Base-by-base conservation (phyloP, 1,140 invertebrate species). In the Drosophila biarmipes region DNA sequence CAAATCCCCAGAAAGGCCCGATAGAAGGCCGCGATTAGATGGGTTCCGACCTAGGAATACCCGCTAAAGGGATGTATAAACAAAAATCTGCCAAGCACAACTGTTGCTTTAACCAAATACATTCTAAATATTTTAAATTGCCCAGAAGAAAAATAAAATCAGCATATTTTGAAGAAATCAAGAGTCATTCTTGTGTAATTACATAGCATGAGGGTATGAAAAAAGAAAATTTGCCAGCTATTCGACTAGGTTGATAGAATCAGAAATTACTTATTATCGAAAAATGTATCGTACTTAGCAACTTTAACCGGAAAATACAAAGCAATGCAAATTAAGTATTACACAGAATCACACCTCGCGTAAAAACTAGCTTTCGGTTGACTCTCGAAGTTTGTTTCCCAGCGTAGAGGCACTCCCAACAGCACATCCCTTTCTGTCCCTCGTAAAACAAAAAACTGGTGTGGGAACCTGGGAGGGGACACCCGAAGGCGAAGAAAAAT, bases 401-500 rank as follows among this genome's bases (percentile, higher is more conserved):
- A 29, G 31, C 35, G 10, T 29, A 15, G 24, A 57, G 58, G 12
- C 24, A 40, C 24, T 14, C 31, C 19, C 14, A 27, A 12, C 24
- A 49, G 19, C 29, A 35, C 35, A 66, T 46, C 19, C 40, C 19
- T 63, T 35, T 58, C 45, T 12, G n/a, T 17, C 15, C 35, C 58
- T 34, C 63, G 63, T 51, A 43, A 67, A 67, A 49, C 46, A 66
- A 58, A 45, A 53, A 52, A 40, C 46, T 27, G 27, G 19, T 35
- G 21, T 38, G 31, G 1, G 24, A 19, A 51, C 37, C 10, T 5
- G 54, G 29, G 27, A 1, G 15, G 29, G 49, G 21, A 38, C 12
- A 63, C 59, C 34, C 37, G 15, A 24, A 61, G 46, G 61, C 66
- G 24, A 87, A 78, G 82, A 87, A 86, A 82, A 86, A 86, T 86